A percentile compares a stretch with the other conserved stretches of the same genome.
phyloP scores from a whole-genome alignment of 2,888 invertebrate species.

The Zygaena filipendulae region DNA sequence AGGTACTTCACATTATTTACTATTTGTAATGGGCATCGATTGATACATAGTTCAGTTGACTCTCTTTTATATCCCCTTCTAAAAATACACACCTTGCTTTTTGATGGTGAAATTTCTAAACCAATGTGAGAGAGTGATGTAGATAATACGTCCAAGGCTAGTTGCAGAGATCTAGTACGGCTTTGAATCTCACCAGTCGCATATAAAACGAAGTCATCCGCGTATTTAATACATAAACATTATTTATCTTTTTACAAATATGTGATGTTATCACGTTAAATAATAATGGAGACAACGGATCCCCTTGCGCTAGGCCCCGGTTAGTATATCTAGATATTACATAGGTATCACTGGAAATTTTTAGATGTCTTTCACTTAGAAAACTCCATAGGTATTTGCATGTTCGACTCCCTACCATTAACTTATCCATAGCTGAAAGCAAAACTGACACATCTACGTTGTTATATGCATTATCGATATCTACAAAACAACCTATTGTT shows the following conservation, averaged over 20 bases:
- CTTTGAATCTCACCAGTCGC: no score
- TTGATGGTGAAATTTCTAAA: conserved; percentile 14
- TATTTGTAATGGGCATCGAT: conserved; percentile 2
- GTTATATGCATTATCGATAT: no score
- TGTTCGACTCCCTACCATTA: conserved; percentile 14
- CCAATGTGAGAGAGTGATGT: conserved; percentile 5
- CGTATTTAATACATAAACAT: conserved; percentile 18
- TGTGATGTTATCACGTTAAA: no score
- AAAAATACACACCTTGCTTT: conserved; percentile 20
- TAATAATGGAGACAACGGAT: conserved; percentile 22
- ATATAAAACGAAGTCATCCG: conserved; percentile 17
- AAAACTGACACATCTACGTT: conserved; percentile 16
- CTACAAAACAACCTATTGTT: conserved; percentile 19
- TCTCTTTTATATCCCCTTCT: conserved; percentile 9
- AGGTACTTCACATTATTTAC: conserved; percentile 18
- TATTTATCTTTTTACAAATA: conserved; percentile 13
- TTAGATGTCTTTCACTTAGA: conserved; percentile 13
- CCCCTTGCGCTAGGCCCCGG: conserved; percentile 21
- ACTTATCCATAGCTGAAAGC: conserved; percentile 11
- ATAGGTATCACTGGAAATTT: conserved; percentile 5
- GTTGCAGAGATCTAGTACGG: no score
- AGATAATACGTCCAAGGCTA: conserved; percentile 1
- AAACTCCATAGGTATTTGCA: conserved; percentile 18
- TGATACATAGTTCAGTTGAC: conserved; percentile 7
- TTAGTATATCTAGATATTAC: conserved; percentile 9